phyloP scores from a whole-genome alignment of 2,888 invertebrate genomes.

The Mythimna loreyi region DNA sequence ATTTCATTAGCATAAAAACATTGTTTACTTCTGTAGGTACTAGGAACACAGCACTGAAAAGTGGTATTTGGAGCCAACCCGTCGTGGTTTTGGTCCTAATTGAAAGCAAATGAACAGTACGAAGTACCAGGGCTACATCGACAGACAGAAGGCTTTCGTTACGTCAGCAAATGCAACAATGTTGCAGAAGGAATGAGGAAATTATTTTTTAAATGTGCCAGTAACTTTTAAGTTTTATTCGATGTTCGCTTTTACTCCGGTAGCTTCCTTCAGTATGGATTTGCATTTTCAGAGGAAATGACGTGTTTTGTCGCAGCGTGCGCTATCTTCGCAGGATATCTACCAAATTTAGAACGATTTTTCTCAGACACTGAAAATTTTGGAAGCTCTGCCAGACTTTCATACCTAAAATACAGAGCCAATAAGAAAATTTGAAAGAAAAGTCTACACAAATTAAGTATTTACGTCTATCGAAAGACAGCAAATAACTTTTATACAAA shows the following conservation, averaged over 20 bases:
- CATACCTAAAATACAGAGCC: not conserved
- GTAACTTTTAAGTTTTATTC: slow-evolving; percentile 43
- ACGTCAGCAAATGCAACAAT: slow-evolving; percentile 43
- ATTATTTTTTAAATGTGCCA: slow-evolving; percentile 45
- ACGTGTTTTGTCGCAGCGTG: not conserved
- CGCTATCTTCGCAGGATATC: not conserved
- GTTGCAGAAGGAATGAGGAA: slow-evolving; percentile 38
- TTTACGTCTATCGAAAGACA: too few relatives aligned
- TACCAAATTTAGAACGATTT: not conserved
- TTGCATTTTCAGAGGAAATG: slow-evolving; percentile 28
- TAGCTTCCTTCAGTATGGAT: slow-evolving; percentile 22
- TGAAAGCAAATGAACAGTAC: slow-evolving; percentile 42
- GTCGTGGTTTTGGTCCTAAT: slow-evolving; percentile 41
- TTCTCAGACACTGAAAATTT: not conserved
- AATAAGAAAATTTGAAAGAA: not conserved
- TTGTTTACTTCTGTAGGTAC: slow-evolving; percentile 29
- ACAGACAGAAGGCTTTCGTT: slow-evolving; percentile 37
- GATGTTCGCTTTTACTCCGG: slow-evolving; percentile 16
- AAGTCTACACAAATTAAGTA: not conserved
- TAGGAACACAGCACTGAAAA: slow-evolving; percentile 3
- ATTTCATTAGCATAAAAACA: slow-evolving; percentile 43
- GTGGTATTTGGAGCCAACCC: slow-evolving; percentile 21
- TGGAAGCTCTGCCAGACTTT: too few relatives aligned
- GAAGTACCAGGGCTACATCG: slow-evolving; percentile 42
- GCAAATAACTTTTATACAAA: not conserved